Base-by-base conservation (phyloP, 2,113 vertebrate genomes). In the Apteryx mantelli region DNA sequence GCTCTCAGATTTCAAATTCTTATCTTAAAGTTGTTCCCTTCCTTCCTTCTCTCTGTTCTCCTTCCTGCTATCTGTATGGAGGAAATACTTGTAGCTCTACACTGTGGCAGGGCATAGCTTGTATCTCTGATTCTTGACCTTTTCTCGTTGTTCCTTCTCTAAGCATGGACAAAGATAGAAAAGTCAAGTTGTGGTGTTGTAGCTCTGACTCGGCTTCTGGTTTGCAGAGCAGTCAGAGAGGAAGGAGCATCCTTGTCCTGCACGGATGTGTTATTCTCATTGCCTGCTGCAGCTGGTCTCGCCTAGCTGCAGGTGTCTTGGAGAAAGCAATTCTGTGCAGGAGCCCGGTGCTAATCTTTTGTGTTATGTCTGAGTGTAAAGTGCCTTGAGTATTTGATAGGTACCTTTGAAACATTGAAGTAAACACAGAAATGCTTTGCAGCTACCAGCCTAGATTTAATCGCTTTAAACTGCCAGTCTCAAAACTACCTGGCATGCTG, bases 31-130 rank as follows among this genome's bases (percentile, higher is more conserved):
- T 90, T 52, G 64, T 95, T 94, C 83, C 76, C 20, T 80, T 92
- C 76, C 76, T 92, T 90, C 84, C 74, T 95, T 86, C 95, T 92
- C 18, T 1, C 48, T 91, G 56, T 91, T 92, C 55, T 70, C 32
- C 28, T 93, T 95, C 83, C 86, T 36, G 44, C 95, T 92, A 95
- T 95, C 95, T 95, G 94, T 69, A 82, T 85, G 82, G 91, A 89
- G 94, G 71, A 61, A 93, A 48, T 2, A 2, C 48, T 83, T 28
- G 28, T 25, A 17, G 66, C 11, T 79, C 69, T 50, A 2, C 63
- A 13, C 77, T 1, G 0, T 84, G 1, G 46, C 5, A 3, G 93
- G 93, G 63, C 11, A 30, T 53, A 75, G 82, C 65, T 22, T n/a
- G 68, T 22, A 7, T 50, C 32, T 46, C 15, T 32, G 68, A 52